phyloP scores from a whole-genome alignment of 1,140 invertebrate species.

The Amyelois transitella region DNA sequence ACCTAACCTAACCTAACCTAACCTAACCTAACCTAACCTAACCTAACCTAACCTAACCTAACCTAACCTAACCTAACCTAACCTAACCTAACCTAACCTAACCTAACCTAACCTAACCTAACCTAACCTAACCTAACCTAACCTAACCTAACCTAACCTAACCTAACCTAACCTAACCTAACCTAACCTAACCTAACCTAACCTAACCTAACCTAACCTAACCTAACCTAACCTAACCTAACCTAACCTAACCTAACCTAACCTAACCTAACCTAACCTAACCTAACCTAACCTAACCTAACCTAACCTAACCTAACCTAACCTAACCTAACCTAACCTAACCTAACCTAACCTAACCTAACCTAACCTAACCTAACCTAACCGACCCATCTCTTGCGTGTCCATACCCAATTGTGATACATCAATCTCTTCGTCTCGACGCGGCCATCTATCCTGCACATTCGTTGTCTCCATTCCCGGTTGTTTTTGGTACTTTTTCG shows the following conservation, averaged over 20 bases:
- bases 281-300: slow-evolving; percentile 5
- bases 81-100: background rate
- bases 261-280: slow-evolving; percentile 10
- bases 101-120: slow-evolving; percentile 7
- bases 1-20: too few species aligned
- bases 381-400: too few species aligned
- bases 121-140: slow-evolving; percentile 10
- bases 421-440: too few species aligned
- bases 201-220: slow-evolving; percentile 20
- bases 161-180: slow-evolving; percentile 7
- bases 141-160: slow-evolving; percentile 12
- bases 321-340: background rate
- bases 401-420: too few species aligned
- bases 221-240: slow-evolving; percentile 8
- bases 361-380: background rate
- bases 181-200: slow-evolving; percentile 20
- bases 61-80: too few species aligned
- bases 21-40: too few species aligned
- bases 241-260: slow-evolving; percentile 4
- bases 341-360: background rate
- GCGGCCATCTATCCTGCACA: too few species aligned
- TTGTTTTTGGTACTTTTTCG: too few species aligned
- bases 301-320: slow-evolving; percentile 5
- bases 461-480: too few species aligned
- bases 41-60: too few species aligned